These are phyloP conservation scores for Rhizoglyphus robini DNA, from an alignment of 1,140 invertebrate species.

Conservation along the genomic window DNA sequence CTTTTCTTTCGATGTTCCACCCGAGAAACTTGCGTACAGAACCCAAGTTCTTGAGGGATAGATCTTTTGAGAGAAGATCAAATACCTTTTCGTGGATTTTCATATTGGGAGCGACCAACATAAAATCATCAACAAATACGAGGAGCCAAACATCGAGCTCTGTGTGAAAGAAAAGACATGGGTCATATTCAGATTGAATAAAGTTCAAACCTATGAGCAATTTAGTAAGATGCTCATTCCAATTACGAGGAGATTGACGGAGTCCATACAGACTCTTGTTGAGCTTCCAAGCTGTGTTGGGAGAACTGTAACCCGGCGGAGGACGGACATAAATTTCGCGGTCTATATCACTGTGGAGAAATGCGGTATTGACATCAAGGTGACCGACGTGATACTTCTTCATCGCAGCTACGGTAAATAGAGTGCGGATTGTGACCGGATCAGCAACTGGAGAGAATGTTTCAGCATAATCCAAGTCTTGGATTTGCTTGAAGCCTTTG, in stretches of 20 bases:
- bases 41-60: no score
- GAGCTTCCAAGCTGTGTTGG: neutral
- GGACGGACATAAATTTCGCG: constrained; percentile 34
- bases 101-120: no score
- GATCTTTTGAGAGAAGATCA: no score
- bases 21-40: neutral
- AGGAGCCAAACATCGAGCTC: neutral
- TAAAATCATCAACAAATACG: neutral
- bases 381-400: constrained; percentile 29
- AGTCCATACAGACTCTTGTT: constrained; percentile 2
- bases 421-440: constrained; percentile 29
- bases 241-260: neutral
- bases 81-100: no score
- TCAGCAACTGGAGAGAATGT: constrained; percentile 26
- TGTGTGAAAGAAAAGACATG: neutral
- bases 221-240: neutral
- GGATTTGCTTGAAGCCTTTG: constrained; percentile 16
- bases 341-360: constrained; percentile 32
- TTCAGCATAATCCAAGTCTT: constrained; percentile 21
- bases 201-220: neutral
- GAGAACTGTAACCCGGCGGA: constrained; percentile 27
- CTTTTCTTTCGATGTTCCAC: neutral
- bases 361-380: constrained; percentile 30
- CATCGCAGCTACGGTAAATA: constrained; percentile 29
- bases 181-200: neutral